phyloP scores from a whole-genome alignment of 2,113 vertebrate genomes.

The Silurus asotus region DNA sequence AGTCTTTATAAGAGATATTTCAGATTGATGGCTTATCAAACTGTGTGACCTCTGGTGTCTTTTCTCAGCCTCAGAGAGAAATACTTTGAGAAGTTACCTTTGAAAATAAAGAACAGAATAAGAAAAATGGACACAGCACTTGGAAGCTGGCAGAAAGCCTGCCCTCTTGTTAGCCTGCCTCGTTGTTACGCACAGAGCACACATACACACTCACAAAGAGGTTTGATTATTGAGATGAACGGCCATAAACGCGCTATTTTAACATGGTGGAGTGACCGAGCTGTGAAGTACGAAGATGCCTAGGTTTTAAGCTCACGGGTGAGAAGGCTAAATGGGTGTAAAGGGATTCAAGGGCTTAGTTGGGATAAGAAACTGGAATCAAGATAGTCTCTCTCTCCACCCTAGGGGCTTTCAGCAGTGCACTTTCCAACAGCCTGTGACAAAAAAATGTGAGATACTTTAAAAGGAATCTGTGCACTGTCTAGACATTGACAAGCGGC shows the following conservation, averaged over 20 bases:
- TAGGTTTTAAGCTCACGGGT: constrained; percentile 54
- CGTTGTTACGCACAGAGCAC: constrained; percentile 50
- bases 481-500: constrained; percentile 47
- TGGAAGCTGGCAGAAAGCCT: constrained; percentile 60
- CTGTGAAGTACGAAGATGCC: constrained; percentile 65
- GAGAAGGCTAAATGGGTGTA: constrained; percentile 72
- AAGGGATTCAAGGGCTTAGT: constrained; percentile 73
- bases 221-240: constrained; percentile 77
- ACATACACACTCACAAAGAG: constrained; percentile 50
- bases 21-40: constrained; percentile 46
- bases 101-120: constrained; percentile 28
- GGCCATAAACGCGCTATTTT: constrained; percentile 72
- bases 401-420: constrained; percentile 60
- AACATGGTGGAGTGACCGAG: constrained; percentile 59
- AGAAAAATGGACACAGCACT: constrained; percentile 55
- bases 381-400: constrained; percentile 59
- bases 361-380: constrained; percentile 70
- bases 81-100: constrained; percentile 43
- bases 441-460: constrained; percentile 45
- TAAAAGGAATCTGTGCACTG: constrained; percentile 54
- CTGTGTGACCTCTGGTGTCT: constrained; percentile 12
- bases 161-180: constrained; percentile 56
- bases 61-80: constrained; percentile 44
- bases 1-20: constrained; percentile 32
- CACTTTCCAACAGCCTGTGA: constrained; percentile 52